Percentiles rank a stretch among this genome's conserved stretches.
Conservation (phyloP, 2,888 invertebrate genomes). For the Phania funesta region DNA sequence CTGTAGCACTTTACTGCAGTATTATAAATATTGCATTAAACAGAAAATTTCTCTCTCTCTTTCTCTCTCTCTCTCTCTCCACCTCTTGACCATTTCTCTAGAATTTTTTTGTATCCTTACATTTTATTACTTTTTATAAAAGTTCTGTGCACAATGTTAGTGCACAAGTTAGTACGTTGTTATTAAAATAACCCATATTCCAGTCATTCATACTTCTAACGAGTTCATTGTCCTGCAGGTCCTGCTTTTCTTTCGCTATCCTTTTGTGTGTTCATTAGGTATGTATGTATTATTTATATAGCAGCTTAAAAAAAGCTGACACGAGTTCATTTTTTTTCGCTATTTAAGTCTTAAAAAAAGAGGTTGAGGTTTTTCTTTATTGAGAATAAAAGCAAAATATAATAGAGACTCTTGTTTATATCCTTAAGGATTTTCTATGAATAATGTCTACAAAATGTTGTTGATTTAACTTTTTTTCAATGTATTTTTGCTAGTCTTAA, state of each 20-base stretch:
- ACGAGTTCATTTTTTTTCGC: conserved; percentile 17
- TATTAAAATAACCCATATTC: conserved; percentile 55
- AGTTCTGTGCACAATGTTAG: neutral
- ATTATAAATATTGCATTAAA: conserved; percentile 15
- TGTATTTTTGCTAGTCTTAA: conserved; percentile 5
- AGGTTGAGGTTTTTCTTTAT: conserved; percentile 42
- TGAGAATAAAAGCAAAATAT: neutral
- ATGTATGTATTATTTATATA: neutral
- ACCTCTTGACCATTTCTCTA: conserved; percentile 13
- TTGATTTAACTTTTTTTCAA: neutral
- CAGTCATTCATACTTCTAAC: conserved; percentile 51
- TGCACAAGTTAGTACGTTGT: neutral
- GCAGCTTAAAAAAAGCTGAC: neutral
- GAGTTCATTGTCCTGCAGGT: conserved; percentile 63
- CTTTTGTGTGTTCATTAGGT: neutral
- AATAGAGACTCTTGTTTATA: conserved; percentile 8
- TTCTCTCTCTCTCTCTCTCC: no score
- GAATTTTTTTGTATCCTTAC: neutral
- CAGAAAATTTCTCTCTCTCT: neutral
- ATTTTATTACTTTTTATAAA: conserved; percentile 5
- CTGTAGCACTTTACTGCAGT: conserved; percentile 41
- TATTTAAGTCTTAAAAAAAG: conserved; percentile 8
- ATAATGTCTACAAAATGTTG: conserved; percentile 48
- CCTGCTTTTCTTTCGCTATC: conserved; percentile 5
- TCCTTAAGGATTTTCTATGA: conserved; percentile 56